Base-by-base conservation (phyloP, 92 coral and sea anemone species). In the Heteractis magnifica region DNA sequence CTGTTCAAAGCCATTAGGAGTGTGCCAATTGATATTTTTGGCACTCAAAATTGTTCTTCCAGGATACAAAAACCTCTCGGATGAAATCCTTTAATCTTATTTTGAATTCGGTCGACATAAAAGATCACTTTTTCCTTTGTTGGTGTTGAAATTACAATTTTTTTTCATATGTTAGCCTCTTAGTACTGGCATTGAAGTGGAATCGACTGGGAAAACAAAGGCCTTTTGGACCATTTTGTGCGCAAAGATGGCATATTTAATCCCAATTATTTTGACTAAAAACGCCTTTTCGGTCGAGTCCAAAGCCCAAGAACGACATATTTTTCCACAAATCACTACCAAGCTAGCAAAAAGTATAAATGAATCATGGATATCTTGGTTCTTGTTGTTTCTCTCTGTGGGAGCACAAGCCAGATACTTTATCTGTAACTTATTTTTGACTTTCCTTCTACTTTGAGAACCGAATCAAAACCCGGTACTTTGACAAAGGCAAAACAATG, bases 331-430 rank as follows among this genome's bases (percentile, higher is more conserved):
- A 10, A 68, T 68, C 44, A 62, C 23, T 14, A 68, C 73, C 73
- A 68, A 26, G 49, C 73, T 23, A 23, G 48, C 23, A 13, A 7
- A 5, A 68, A 68, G 73, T 68, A 68, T 68, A 68, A 68, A 68
- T 68, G 73, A 68, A 68, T 68, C 15, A 68, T 68, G 20, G 26
- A 1, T 62, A 62, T 68, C 73, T 8, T 8, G 15, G 49, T 20
- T 19, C 48, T 68, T 1, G 73, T 26, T 68, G 70, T 62, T 8
- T 62, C 2, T 15, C 73, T 68, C 73, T 68, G 73, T 68, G 73
- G 73, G 73, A 68, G 73, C 21, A 68, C 73, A 68, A 68, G 49
- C 73, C 73, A 68, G 50, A 68, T 68, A 50, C 73, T 68, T 68
- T n/a, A 8, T 16, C 70, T 4, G 6, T 4, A 23, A 68, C 73